Conservation (phyloP, 2,797 vertebrate species). For the Trachurus trachurus region DNA sequence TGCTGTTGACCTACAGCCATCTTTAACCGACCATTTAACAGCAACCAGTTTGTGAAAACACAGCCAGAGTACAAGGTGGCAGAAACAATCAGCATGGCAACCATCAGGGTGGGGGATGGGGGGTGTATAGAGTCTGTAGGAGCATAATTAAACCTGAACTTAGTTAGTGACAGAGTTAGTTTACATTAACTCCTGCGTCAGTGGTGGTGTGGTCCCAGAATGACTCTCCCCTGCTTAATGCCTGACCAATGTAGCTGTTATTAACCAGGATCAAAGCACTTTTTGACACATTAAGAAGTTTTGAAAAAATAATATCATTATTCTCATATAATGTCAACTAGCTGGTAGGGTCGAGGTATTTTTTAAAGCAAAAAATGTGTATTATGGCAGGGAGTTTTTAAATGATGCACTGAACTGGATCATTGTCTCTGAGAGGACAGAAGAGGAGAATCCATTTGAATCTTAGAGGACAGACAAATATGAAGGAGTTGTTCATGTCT, state of each 20-base stretch:
- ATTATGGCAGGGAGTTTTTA: conserved; percentile 14
- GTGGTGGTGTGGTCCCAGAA: conserved; percentile 46
- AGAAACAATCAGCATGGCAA: conserved; percentile 51
- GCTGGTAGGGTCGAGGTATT: no score
- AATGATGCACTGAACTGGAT: conserved; percentile 1
- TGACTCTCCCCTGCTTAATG: neutral
- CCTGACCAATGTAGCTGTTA: conserved; percentile 1
- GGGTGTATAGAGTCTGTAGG: conserved; percentile 32
- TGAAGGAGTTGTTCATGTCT: conserved; percentile 9
- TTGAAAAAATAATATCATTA: conserved; percentile 19
- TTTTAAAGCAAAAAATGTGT: neutral
- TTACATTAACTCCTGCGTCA: conserved; percentile 56
- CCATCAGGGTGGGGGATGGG: conserved; percentile 38
- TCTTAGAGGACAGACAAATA: neutral
- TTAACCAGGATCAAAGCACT: neutral
- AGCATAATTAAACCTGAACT: conserved; percentile 64
- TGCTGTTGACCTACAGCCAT: conserved; percentile 29
- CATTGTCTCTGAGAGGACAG: conserved; percentile 1
- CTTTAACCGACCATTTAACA: conserved; percentile 51
- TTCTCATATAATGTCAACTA: conserved; percentile 2
- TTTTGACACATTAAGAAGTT: conserved; percentile 15
- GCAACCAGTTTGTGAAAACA: conserved; percentile 56
- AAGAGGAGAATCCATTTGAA: neutral
- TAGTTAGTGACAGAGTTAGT: conserved; percentile 37
- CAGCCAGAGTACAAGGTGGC: conserved; percentile 45